Base-by-base conservation (phyloP, 2,113 vertebrate genomes). In the Passer montanus region DNA sequence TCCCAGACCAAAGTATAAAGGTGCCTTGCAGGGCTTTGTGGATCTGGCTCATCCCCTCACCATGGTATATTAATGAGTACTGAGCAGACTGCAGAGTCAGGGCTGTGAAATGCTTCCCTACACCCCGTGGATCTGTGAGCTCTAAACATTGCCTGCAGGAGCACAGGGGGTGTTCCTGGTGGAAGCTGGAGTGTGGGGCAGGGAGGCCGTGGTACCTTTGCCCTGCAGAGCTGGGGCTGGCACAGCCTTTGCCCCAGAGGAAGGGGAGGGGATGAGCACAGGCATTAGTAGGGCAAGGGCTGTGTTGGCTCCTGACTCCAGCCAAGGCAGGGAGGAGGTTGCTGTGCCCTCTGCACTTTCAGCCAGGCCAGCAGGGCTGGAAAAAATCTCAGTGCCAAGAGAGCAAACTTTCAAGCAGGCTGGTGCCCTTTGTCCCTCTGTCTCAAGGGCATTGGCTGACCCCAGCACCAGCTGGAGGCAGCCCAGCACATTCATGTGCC, bases 361-460 rank as follows among this genome's bases (percentile, higher is more conserved):
- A 73, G 52, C 41, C 44, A 30, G 11, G 88, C 74, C 72, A 92
- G 33, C 2, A 0, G 26, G n/a, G n/a, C 49, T 96, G 91, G 80
- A 83, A 81, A 63, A 77, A 53, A 3, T 35, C n/a, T 80, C 27
- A 1, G 53, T 88, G 95, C 96, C 87, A 96, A 86, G 77, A 66
- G 4, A 68, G 14, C 44, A 78, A 83, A 91, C 14, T 62, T 70
- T 12, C 15, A 43, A 82, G 80, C 70, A 60, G 47, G 89, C 91
- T 85, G 52, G 64, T 93, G 94, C 95, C 89, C 96, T 97, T 96
- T 97, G 93, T 87, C 83, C 95, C 0, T 6, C 87, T 92, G 70
- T 80, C 91, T 92, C 62, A n/a, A 81, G 77, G 60, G 83, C n/a
- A 6, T 15, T 10, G 80, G n/a, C 35, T 85, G 67, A 59, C 66